phyloP scores from a whole-genome alignment of 2,888 invertebrate genomes.

The Ochlodes sylvanus region DNA sequence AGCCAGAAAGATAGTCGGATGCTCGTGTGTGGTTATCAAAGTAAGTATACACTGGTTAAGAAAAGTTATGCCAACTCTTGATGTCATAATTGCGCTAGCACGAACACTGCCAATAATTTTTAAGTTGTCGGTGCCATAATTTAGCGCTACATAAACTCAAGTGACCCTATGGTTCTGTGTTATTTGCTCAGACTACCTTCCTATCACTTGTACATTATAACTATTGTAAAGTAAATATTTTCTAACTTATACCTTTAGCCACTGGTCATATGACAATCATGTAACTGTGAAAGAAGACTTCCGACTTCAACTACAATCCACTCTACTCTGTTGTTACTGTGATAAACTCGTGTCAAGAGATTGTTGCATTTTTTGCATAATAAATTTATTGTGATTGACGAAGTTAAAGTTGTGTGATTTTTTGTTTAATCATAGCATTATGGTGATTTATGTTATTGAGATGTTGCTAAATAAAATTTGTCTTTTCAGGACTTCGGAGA shows the following conservation, averaged over 20 bases:
- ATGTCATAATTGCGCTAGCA: slow-evolving; percentile 72
- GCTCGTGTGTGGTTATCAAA: slow-evolving; percentile 98
- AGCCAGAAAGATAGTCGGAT: slow-evolving; percentile 99
- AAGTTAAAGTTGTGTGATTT: too few species aligned
- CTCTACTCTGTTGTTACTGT: too few species aligned
- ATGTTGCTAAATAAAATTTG: slow-evolving; percentile 27
- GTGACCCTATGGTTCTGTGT: slow-evolving; percentile 77
- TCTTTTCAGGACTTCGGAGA: slow-evolving; percentile 96
- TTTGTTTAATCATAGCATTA: too few species aligned
- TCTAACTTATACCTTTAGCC: too few species aligned
- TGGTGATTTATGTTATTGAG: neutral
- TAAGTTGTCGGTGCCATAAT: slow-evolving; percentile 56
- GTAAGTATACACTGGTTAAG: slow-evolving; percentile 72
- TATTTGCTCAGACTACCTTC: slow-evolving; percentile 69
- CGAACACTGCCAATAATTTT: slow-evolving; percentile 60
- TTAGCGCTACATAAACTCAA: slow-evolving; percentile 62
- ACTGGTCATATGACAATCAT: too few species aligned
- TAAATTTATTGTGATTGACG: too few species aligned
- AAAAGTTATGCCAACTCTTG: too few species aligned
- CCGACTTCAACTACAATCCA: too few species aligned
- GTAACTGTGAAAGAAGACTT: too few species aligned
- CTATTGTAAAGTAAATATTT: neutral
- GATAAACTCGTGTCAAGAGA: too few species aligned
- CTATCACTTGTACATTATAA: slow-evolving; percentile 65
- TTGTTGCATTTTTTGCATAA: too few species aligned